Percentiles rank a stretch among this genome's conserved stretches.
Conservation (phyloP, 2,888 invertebrate species). For the Euclidia mi region DNA sequence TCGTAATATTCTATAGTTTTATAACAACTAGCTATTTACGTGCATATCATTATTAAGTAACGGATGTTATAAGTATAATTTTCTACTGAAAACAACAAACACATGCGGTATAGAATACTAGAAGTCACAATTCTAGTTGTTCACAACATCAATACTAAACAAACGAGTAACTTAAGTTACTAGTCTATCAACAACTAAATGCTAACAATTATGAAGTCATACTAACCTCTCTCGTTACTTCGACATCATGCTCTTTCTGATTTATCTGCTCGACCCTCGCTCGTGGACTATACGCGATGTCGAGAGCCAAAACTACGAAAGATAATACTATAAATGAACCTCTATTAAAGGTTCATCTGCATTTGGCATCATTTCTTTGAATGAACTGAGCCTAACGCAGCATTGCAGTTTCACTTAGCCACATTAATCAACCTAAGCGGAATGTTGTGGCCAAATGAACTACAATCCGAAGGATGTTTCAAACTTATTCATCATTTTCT, state of each 20-base stretch:
- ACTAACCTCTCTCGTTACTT: slow-evolving; percentile 25
- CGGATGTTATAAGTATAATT: slow-evolving; percentile 5
- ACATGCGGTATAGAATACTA: slow-evolving; percentile 31
- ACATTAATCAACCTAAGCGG: no score
- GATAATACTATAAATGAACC: no score
- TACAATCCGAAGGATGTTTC: not conserved
- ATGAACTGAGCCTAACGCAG: no score
- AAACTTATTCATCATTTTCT: no score
- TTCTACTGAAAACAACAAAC: not conserved
- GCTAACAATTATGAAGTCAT: slow-evolving; percentile 27
- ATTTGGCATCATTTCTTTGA: no score
- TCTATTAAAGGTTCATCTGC: no score
- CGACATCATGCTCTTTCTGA: no score
- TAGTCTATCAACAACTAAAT: slow-evolving; percentile 46
- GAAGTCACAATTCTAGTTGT: slow-evolving; percentile 46
- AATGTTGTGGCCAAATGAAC: no score
- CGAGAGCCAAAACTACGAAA: slow-evolving; percentile 10
- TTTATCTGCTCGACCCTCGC: slow-evolving; percentile 1
- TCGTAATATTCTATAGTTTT: slow-evolving; percentile 11
- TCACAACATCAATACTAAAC: slow-evolving; percentile 49
- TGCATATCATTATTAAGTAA: slow-evolving; percentile 26
- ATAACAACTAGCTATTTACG: slow-evolving; percentile 1
- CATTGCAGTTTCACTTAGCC: no score
- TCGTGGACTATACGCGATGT: slow-evolving; percentile 13
- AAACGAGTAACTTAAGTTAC: slow-evolving; percentile 23